A percentile compares a stretch with the other conserved stretches of the same genome.
Conservation (phyloP, 2,888 invertebrate genomes). For the Penaeus monodon region DNA sequence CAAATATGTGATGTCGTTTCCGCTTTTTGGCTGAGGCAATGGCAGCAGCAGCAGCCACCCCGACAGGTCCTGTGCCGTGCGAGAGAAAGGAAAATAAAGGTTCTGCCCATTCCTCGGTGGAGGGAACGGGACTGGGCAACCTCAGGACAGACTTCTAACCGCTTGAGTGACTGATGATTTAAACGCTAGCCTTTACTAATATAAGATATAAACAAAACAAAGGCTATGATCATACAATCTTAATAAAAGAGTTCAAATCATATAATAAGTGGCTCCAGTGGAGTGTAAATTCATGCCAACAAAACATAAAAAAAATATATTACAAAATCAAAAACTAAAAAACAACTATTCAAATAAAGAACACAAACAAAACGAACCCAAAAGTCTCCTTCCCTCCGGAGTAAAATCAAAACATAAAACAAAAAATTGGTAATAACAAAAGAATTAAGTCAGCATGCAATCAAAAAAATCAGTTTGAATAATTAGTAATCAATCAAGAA, state of each 20-base stretch:
- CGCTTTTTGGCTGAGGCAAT: conserved; percentile 95
- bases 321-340: not conserved
- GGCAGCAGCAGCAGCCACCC: conserved; percentile 96
- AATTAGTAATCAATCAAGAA: no score
- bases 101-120: conserved; percentile 44
- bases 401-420: conserved; percentile 8
- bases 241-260: conserved; percentile 25
- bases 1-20: conserved; percentile 94
- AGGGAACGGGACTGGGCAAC: conserved; percentile 58
- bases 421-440: not conserved
- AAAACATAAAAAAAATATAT: not conserved
- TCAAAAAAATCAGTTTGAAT: no score
- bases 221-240: conserved; percentile 16
- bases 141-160: not conserved
- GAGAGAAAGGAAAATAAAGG: conserved; percentile 30
- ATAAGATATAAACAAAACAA: conserved; percentile 11
- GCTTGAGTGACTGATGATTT: no score
- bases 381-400: conserved; percentile 30
- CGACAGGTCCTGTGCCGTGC: conserved; percentile 82
- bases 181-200: no score
- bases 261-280: not conserved
- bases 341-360: not conserved
- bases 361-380: not conserved
- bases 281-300: conserved; percentile 24
- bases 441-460: not conserved